A percentile compares a stretch with the other conserved stretches of the same genome.
These are phyloP conservation scores for Aphidius gifuensis DNA, from an alignment of 1,140 invertebrate species.

Conservation along the genomic window DNA sequence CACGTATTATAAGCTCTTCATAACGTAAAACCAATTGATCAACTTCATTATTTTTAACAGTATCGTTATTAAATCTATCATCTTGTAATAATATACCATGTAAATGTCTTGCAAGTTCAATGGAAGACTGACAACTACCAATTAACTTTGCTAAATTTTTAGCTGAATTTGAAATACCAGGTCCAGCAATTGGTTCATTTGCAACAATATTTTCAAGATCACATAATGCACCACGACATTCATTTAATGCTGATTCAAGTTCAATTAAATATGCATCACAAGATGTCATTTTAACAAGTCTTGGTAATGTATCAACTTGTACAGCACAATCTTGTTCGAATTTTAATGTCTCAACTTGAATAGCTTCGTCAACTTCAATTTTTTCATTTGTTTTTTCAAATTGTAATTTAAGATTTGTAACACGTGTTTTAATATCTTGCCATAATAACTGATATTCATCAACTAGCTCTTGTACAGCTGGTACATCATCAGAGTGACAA, in stretches of 20 bases:
- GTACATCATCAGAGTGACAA: constrained; percentile 56
- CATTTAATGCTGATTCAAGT: constrained; percentile 64
- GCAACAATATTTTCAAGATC: constrained; percentile 57
- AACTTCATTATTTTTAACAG: constrained; percentile 66
- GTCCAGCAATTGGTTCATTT: constrained; percentile 55
- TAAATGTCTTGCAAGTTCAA: constrained; percentile 77
- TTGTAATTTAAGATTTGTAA: constrained; percentile 54
- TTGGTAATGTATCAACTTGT: constrained; percentile 73
- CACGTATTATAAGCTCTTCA: constrained; percentile 66
- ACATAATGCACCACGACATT: constrained; percentile 60
- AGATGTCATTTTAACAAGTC: constrained; percentile 66
- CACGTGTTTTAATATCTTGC: constrained; percentile 61
- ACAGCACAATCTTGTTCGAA: constrained; percentile 73
- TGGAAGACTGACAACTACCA: constrained; percentile 67
- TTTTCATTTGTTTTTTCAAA: constrained; percentile 42
- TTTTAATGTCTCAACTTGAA: constrained; percentile 71
- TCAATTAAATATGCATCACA: constrained; percentile 77
- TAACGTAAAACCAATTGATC: constrained; percentile 64
- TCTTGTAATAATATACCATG: constrained; percentile 71
- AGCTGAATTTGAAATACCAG: constrained; percentile 55
- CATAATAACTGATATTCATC: constrained; percentile 68
- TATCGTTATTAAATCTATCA: constrained; percentile 65
- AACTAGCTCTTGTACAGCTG: constrained; percentile 62
- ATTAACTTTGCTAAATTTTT: constrained; percentile 65
- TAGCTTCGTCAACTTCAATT: constrained; percentile 58